These are phyloP conservation scores for Muscicapa striata DNA, from an alignment of 2,797 vertebrate genomes.

Conservation along the genomic window DNA sequence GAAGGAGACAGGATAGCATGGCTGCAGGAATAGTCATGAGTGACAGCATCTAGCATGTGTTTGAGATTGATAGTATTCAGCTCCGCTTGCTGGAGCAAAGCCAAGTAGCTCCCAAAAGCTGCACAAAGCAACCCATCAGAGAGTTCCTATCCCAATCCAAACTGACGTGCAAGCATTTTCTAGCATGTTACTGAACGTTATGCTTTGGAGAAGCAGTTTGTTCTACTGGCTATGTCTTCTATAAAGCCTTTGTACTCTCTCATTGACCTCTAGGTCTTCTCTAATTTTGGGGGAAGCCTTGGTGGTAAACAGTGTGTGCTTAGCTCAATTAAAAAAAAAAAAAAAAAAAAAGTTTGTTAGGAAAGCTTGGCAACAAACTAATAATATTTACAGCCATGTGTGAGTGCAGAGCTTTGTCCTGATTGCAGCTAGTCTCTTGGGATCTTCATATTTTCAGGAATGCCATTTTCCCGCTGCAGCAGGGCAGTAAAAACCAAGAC, in stretches of 20 bases:
- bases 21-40: not conserved
- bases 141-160: not conserved
- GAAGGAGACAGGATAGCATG: not conserved
- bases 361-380: not conserved
- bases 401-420: not conserved
- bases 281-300: not conserved
- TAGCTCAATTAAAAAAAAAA: not conserved
- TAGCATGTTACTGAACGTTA: not conserved
- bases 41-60: not conserved
- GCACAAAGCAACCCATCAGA: not conserved
- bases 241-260: not conserved
- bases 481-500: not conserved
- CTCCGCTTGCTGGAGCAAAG: not conserved
- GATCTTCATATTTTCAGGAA: not conserved
- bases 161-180: not conserved
- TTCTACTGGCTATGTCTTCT: not conserved
- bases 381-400: not conserved
- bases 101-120: conserved; percentile 20
- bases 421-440: not conserved
- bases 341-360: not conserved
- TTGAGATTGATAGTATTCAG: not conserved
- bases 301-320: not conserved
- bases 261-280: not conserved
- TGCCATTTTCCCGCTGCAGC: not conserved
- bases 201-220: not conserved